Percentiles rank a stretch among this genome's conserved stretches.
Evolutionary conservation across 2,113 vertebrate genomes (phyloP).

Genomic region (Myiopsitta monachus): DNA sequence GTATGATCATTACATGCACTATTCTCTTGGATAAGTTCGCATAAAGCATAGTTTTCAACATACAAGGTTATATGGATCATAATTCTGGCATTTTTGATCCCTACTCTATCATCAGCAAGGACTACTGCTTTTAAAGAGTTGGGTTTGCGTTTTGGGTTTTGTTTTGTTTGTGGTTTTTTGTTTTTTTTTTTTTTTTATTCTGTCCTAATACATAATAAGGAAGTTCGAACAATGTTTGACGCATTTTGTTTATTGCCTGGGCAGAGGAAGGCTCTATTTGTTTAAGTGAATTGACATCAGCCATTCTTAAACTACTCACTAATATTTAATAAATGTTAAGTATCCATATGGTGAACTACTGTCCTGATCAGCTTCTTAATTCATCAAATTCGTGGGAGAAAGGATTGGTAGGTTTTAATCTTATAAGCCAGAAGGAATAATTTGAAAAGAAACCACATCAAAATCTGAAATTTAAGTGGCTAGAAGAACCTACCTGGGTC

Average conservation of each 20-base stretch:
- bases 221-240: neutral
- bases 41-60: neutral
- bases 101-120: fast-evolving
- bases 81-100: neutral
- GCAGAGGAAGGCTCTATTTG: neutral
- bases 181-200: neutral
- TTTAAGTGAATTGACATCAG: neutral
- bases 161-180: too few relatives aligned
- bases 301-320: neutral
- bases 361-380: neutral
- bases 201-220: neutral
- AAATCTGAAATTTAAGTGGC: neutral
- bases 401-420: neutral
- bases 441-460: neutral
- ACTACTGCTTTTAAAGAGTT: neutral
- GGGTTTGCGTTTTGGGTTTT: neutral
- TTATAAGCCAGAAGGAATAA: neutral
- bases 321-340: neutral
- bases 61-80: neutral
- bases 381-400: neutral
- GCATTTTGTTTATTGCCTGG: neutral
- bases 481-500: neutral
- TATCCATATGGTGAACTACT: neutral
- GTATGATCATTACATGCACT: neutral
- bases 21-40: neutral